Conservation (phyloP, 1,140 invertebrate genomes). For the Drosophila parabipectinata region DNA sequence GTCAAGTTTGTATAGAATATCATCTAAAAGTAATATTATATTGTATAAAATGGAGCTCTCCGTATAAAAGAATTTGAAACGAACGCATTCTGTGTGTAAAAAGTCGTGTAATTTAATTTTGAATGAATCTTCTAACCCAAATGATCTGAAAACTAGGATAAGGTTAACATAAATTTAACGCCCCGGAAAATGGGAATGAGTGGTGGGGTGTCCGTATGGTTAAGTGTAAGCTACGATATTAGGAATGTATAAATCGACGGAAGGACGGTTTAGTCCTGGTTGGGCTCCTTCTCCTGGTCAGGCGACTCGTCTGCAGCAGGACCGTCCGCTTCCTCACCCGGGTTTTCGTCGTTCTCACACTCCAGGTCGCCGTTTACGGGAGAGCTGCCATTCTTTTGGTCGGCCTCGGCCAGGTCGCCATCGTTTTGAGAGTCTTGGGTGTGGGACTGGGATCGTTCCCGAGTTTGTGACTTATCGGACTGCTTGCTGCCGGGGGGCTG, state of each 20-base stretch:
- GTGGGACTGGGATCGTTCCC: constrained; percentile 54
- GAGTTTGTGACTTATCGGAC: constrained; percentile 6
- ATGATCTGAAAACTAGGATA: constrained; percentile 22
- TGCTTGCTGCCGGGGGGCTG: constrained; percentile 36
- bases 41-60: background rate
- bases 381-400: constrained; percentile 83
- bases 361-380: constrained; percentile 41
- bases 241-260: constrained; percentile 56
- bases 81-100: constrained; percentile 11
- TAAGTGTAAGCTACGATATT: constrained; percentile 17
- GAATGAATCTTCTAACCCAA: constrained; percentile 31
- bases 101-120: constrained; percentile 58
- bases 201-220: constrained; percentile 14
- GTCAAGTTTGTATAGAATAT: too few relatives aligned
- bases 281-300: constrained; percentile 11
- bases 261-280: constrained; percentile 38
- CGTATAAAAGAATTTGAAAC: too few relatives aligned
- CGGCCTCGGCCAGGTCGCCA: constrained; percentile 85
- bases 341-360: constrained; percentile 79
- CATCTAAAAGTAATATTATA: background rate
- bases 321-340: constrained; percentile 55
- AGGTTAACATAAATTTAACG: constrained; percentile 27
- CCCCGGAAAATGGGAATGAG: constrained; percentile 13
- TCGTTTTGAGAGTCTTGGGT: constrained; percentile 78
- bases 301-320: constrained; percentile 15